Percentiles rank a stretch among this genome's conserved stretches.
Conservation (phyloP, 2,113 vertebrate genomes). For the Caranx ignobilis region DNA sequence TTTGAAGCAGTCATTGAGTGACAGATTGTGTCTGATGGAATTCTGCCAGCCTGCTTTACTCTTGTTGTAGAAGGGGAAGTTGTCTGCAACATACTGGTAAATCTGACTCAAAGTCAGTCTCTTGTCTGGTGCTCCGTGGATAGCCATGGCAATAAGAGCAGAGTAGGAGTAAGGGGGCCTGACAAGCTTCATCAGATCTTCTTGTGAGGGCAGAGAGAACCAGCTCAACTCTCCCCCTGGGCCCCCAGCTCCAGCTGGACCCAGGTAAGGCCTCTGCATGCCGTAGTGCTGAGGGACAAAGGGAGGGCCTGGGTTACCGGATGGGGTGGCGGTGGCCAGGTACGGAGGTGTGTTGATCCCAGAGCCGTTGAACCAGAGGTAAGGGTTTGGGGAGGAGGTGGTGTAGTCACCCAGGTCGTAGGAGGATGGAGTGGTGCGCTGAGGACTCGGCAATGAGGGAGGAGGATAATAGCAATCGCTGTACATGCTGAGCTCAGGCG, state of each 20-base stretch:
- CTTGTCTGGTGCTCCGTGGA: constrained; percentile 94
- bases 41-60: constrained; percentile 99
- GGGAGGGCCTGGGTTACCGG: constrained; percentile 86
- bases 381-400: constrained; percentile 89
- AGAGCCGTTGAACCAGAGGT: constrained; percentile 95
- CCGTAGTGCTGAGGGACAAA: constrained; percentile 96
- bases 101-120: constrained; percentile 98
- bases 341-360: constrained; percentile 90
- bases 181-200: constrained; percentile 98
- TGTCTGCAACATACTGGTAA: constrained; percentile 98
- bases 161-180: constrained; percentile 98
- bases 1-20: constrained; percentile 97
- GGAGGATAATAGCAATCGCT: constrained; percentile 96
- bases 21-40: constrained; percentile 94
- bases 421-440: constrained; percentile 87
- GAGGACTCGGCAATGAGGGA: constrained; percentile 92
- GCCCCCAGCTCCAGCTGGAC: constrained; percentile 85
- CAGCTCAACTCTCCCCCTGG: constrained; percentile 91
- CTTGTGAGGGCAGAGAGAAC: constrained; percentile 96
- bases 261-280: constrained; percentile 93
- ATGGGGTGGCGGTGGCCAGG: constrained; percentile 77
- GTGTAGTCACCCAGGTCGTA: constrained; percentile 92
- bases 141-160: constrained; percentile 98
- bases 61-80: constrained; percentile 99
- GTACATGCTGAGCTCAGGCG: constrained; percentile 95